A percentile compares a stretch with the other conserved stretches of the same genome.
These are phyloP conservation scores for Gryllus bimaculatus DNA, from an alignment of 1,140 invertebrate species.

Conservation along the genomic window DNA sequence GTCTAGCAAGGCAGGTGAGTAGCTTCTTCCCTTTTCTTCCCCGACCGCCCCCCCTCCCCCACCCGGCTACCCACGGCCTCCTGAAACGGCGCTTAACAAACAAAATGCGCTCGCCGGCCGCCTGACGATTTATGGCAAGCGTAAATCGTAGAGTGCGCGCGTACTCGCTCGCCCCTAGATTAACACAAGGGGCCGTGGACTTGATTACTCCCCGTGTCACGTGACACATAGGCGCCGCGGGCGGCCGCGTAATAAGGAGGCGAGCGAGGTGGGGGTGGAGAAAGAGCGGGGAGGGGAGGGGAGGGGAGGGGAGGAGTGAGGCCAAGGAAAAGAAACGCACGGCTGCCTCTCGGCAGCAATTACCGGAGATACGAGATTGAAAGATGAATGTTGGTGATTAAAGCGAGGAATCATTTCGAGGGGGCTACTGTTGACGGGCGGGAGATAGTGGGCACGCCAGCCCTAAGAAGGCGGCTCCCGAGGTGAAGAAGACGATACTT, in stretches of 20 bases:
- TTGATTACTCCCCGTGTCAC: not conserved
- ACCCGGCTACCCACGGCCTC: too few relatives aligned
- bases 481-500: not conserved
- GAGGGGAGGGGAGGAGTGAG: not conserved
- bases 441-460: not conserved
- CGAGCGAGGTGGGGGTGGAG: not conserved
- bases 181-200: not conserved
- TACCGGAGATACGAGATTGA: not conserved
- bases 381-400: slow-evolving; percentile 1
- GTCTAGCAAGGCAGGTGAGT: too few relatives aligned
- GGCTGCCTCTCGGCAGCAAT: not conserved
- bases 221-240: not conserved
- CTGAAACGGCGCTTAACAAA: not conserved
- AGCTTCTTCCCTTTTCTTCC: too few relatives aligned
- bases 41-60: too few relatives aligned
- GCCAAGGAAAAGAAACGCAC: not conserved
- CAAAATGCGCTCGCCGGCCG: not conserved
- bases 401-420: not conserved
- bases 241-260: not conserved
- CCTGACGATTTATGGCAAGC: not conserved
- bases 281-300: too few relatives aligned
- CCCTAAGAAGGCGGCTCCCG: not conserved
- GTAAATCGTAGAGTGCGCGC: not conserved
- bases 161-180: not conserved
- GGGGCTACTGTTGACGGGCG: not conserved